Base-by-base conservation (phyloP, 1,140 invertebrate species). In the Drosophila auraria region DNA sequence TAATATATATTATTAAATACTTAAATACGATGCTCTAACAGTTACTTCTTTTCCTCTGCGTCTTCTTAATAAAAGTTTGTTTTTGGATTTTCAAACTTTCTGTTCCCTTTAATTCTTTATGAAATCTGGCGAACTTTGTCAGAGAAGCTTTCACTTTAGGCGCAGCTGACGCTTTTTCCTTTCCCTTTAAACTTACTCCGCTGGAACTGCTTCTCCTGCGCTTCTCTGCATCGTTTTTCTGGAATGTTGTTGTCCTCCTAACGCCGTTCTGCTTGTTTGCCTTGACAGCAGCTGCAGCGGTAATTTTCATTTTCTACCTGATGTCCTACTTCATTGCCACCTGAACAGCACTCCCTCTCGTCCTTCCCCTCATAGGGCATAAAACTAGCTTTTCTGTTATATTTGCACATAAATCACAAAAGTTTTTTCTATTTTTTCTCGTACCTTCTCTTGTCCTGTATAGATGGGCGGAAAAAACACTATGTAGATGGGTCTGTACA, bases 391-490 rank as follows among this genome's bases (percentile, higher is more conserved):
- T 80, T 87, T 87, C 80, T 87, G 53, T 66, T 83, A 51, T 87
- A 87, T 87, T 87, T 87, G 77, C 83, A 87, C 80, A 87, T 87
- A 87, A 87, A 87, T 87, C 83, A 83, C 83, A 87, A 77, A 87
- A 87, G 77, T 87, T 87, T 83, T 70, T 66, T 57, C 50, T 73
- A 84, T 81, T 78, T 78, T 74, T 81, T 70, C 78, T 9, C 33
- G 33, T 36, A 61, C 72, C 58, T 17, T 50, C 68, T 30, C 62
- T 49, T 80, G 53, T 64, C 65, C 38, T 65, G 17, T 38, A 56
- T 56, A 20, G 53, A 56, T 20, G 36, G 58, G 23, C 12, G 8
- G 38, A 17, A 25, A 17, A 25, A n/a, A 36, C 33, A 33, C 51
- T 36, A 7, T 20, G 33, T 56, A 23, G 33, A 56, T 38, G 33